Conservation (phyloP, 2,888 invertebrate genomes). For the Eretmocerus hayati region DNA sequence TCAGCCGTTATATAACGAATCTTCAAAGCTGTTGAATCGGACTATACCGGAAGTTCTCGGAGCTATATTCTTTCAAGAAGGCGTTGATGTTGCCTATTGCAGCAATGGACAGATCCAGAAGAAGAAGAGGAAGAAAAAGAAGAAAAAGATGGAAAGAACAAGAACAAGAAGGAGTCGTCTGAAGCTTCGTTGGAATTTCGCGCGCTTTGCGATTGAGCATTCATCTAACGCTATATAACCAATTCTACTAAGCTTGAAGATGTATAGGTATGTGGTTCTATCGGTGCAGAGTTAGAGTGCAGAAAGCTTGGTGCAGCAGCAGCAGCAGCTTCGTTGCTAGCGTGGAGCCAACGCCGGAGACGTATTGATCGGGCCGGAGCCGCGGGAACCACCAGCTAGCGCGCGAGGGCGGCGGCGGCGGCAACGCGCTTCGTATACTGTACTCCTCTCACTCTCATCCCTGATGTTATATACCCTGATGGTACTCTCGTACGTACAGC, state of each 20-base stretch:
- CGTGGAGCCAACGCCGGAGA: constrained; percentile 24
- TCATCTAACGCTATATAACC: constrained; percentile 12
- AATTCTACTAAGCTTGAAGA: too few species aligned
- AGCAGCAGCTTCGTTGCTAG: background rate
- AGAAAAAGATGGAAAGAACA: too few species aligned
- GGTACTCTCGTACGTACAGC: too few species aligned
- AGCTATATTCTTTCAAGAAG: too few species aligned
- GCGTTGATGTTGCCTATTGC: too few species aligned
- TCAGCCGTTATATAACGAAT: background rate
- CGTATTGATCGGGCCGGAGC: constrained; percentile 40
- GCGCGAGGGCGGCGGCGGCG: constrained; percentile 26
- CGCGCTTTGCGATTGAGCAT: constrained; percentile 15
- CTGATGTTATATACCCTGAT: too few species aligned
- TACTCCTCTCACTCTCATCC: too few species aligned
- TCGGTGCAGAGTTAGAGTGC: background rate
- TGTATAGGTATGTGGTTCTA: too few species aligned
- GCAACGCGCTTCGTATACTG: constrained; percentile 10
- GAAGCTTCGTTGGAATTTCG: too few species aligned
- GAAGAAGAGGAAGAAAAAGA: background rate
- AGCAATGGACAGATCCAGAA: background rate
- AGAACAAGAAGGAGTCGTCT: too few species aligned
- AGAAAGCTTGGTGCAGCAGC: background rate
- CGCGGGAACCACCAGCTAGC: constrained; percentile 30
- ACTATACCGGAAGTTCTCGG: too few species aligned
- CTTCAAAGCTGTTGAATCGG: too few species aligned